A percentile compares a stretch with the other conserved stretches of the same genome.
These are phyloP conservation scores for Oryzias woworae DNA, from an alignment of 2,113 vertebrate species.

Conservation along the genomic window DNA sequence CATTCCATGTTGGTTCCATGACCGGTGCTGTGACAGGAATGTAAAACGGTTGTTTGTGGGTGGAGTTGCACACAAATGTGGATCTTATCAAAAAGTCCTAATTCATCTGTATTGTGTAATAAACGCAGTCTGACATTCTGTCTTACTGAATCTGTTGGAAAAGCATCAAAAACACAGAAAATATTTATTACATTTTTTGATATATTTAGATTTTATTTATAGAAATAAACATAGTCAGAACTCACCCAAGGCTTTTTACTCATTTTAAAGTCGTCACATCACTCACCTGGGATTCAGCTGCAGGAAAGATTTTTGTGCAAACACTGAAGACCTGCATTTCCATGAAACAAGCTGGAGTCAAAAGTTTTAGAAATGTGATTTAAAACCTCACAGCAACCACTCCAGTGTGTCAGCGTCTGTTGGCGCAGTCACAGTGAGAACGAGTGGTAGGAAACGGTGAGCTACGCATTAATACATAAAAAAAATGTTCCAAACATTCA, in stretches of 20 bases:
- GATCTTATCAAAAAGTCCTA: conserved; percentile 13
- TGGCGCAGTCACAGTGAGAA: conserved; percentile 6
- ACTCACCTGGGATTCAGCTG: conserved; percentile 35
- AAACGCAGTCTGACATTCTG: conserved; percentile 18
- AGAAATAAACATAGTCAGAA: conserved; percentile 63
- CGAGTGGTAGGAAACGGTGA: conserved; percentile 32
- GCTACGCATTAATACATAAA: conserved; percentile 53
- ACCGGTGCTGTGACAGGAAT: background rate
- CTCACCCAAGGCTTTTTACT: conserved; percentile 48
- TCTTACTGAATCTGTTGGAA: background rate
- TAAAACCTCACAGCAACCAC: conserved; percentile 28
- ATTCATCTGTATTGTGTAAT: conserved; percentile 35
- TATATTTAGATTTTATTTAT: conserved; percentile 64
- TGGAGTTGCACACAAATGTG: conserved; percentile 10
- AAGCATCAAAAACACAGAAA: conserved; percentile 3
- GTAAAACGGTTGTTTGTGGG: conserved; percentile 5
- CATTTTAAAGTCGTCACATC: conserved; percentile 8
- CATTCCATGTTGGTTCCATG: background rate
- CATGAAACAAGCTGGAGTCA: conserved; percentile 13
- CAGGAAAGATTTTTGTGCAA: conserved; percentile 60
- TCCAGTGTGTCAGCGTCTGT: conserved; percentile 60
- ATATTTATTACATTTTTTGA: conserved; percentile 50
- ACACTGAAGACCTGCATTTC: conserved; percentile 28
- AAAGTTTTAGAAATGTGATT: conserved; percentile 22
- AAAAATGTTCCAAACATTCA: conserved; percentile 7